A percentile compares a stretch with the other conserved stretches of the same genome.
These are phyloP conservation scores for Tapera naevia DNA, from an alignment of 2,797 vertebrate genomes.

Conservation along the genomic window DNA sequence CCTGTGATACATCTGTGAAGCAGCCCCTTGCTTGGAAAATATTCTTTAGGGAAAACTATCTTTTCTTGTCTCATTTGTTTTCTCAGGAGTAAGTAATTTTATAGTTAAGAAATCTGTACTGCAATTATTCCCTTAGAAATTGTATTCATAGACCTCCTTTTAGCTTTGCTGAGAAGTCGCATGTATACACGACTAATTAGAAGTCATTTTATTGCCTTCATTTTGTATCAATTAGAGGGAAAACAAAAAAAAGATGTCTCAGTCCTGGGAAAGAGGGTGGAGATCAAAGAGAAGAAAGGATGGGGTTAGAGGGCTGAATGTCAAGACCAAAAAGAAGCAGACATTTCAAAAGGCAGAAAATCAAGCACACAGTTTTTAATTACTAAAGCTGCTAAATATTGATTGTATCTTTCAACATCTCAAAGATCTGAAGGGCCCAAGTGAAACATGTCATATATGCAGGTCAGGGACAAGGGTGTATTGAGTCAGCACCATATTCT, in stretches of 20 bases:
- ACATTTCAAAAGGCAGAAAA: neutral
- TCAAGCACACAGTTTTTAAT: neutral
- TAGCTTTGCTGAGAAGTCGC: neutral
- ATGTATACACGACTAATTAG: neutral
- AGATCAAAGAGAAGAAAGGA: neutral
- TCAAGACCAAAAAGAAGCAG: neutral
- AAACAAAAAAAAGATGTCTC: neutral
- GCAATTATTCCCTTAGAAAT: neutral
- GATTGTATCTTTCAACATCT: neutral
- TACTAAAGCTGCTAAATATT: neutral
- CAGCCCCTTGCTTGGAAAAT: neutral
- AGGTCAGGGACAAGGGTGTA: neutral
- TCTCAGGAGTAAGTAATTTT: neutral
- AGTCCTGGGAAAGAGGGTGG: neutral
- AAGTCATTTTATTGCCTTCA: neutral
- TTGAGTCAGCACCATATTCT: neutral
- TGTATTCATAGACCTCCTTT: neutral
- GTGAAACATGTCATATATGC: neutral
- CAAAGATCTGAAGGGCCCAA: neutral
- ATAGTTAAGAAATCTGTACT: neutral
- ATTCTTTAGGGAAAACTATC: neutral
- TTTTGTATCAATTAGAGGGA: neutral
- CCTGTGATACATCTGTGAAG: neutral
- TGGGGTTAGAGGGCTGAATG: neutral
- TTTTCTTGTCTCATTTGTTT: neutral